These are phyloP conservation scores for Cydia fagiglandana DNA, from an alignment of 1,140 invertebrate genomes.

Conservation along the genomic window DNA sequence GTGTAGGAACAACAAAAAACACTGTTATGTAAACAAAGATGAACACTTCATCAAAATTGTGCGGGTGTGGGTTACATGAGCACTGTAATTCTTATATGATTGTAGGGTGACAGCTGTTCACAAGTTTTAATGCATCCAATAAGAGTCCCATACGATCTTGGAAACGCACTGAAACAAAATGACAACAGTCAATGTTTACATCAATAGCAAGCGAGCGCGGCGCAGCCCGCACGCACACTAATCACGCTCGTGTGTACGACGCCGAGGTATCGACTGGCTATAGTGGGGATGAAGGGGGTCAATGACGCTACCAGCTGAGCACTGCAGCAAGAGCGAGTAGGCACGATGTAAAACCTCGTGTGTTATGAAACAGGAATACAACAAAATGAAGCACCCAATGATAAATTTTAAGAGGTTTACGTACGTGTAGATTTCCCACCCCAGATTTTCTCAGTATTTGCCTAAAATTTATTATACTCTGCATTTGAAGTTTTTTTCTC, in stretches of 20 bases:
- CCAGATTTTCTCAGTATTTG: slow-evolving; percentile 19
- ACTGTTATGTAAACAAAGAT: slow-evolving; percentile 34
- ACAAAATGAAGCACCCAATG: slow-evolving; percentile 32
- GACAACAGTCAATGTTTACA: slow-evolving; percentile 75
- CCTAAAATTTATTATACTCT: slow-evolving; percentile 13
- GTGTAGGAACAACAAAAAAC: slow-evolving; percentile 23
- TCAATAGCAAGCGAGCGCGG: slow-evolving; percentile 71
- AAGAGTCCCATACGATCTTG: slow-evolving; percentile 63
- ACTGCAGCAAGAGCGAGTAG: slow-evolving; percentile 34
- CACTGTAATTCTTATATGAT: slow-evolving; percentile 8
- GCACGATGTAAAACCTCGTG: slow-evolving; percentile 13
- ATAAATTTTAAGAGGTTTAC: slow-evolving; percentile 2
- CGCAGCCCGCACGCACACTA: slow-evolving; percentile 62
- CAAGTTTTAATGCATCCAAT: slow-evolving; percentile 58
- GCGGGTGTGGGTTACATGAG: background rate
- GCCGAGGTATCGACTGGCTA: slow-evolving; percentile 56
- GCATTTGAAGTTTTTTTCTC: slow-evolving; percentile 23
- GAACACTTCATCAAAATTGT: slow-evolving; percentile 23
- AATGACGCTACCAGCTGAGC: slow-evolving; percentile 56
- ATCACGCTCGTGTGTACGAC: slow-evolving; percentile 41
- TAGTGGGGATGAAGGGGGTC: slow-evolving; percentile 66
- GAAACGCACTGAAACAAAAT: slow-evolving; percentile 73
- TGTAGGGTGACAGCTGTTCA: slow-evolving; percentile 52
- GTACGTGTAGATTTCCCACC: slow-evolving; percentile 24
- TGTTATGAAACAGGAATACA: slow-evolving; percentile 17